Conservation (phyloP, 2,888 invertebrate genomes). For the Ramazzottius varieornatus region DNA sequence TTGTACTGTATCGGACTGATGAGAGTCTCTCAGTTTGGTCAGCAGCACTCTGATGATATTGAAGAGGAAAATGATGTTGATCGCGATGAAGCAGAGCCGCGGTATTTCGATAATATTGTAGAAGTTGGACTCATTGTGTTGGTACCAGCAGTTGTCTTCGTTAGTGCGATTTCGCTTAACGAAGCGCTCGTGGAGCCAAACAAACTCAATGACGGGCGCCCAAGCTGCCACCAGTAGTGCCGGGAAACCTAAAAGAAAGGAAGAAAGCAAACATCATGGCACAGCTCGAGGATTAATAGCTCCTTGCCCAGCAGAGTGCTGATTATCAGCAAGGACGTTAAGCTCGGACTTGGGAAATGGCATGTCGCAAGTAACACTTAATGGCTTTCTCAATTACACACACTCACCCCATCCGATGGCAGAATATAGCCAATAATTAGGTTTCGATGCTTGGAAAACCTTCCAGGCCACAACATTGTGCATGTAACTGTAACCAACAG, state of each 20-base stretch:
- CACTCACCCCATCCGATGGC: not conserved
- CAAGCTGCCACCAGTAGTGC: not conserved
- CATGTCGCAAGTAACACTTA: not conserved
- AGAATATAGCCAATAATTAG: not conserved
- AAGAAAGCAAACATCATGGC: not conserved
- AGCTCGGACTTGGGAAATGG: too few relatives aligned
- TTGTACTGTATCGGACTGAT: too few relatives aligned
- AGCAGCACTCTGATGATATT: not conserved
- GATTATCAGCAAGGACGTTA: too few relatives aligned
- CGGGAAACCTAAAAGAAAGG: not conserved
- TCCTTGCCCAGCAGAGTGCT: too few relatives aligned
- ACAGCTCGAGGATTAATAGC: too few relatives aligned
- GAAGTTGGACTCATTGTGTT: not conserved
- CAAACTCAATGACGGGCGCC: not conserved
- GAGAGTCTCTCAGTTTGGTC: not conserved
- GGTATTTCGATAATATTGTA: not conserved
- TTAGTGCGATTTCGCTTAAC: not conserved
- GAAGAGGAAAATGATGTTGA: not conserved
- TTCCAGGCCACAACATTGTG: slow-evolving; percentile 2
- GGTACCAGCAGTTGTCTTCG: not conserved
- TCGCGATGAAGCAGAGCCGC: not conserved
- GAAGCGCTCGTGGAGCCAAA: not conserved
- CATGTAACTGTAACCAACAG: not conserved
- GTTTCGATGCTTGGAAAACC: not conserved
- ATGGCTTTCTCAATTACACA: not conserved